These are phyloP conservation scores for Sanderia malayensis DNA, from an alignment of 30 jellyfish, hydroid and myxozoan genomes.

Conservation along the genomic window DNA sequence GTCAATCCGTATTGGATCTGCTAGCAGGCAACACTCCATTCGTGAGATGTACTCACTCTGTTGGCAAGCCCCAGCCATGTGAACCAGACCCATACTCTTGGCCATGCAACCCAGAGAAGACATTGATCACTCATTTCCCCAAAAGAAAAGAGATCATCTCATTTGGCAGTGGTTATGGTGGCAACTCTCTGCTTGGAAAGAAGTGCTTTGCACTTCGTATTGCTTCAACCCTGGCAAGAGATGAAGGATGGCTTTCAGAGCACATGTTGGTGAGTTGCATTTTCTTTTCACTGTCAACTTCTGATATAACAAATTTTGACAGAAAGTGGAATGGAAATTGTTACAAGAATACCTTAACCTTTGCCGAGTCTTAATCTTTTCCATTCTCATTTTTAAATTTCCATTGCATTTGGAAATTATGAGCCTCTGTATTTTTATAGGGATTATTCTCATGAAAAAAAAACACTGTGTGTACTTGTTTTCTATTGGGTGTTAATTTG, in stretches of 20 bases:
- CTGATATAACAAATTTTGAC: too few species aligned
- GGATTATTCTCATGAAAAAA: not conserved
- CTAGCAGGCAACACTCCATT: slow-evolving; percentile 70
- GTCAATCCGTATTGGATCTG: slow-evolving; percentile 57
- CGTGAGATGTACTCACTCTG: slow-evolving; percentile 89
- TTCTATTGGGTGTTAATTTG: too few species aligned
- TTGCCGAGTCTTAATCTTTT: too few species aligned
- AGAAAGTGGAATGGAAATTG: too few species aligned
- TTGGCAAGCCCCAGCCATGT: slow-evolving; percentile 89
- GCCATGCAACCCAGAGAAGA: slow-evolving; percentile 99
- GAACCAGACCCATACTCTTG: slow-evolving; percentile 93
- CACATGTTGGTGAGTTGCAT: slow-evolving; percentile 98
- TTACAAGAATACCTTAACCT: too few species aligned
- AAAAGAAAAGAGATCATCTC: slow-evolving; percentile 83
- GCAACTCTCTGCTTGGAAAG: slow-evolving; percentile 95
- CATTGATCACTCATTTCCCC: slow-evolving; percentile 96
- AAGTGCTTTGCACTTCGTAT: slow-evolving; percentile 97
- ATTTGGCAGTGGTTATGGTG: slow-evolving; percentile 99
- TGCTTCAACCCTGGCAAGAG: slow-evolving; percentile 94
- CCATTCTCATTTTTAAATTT: not conserved
- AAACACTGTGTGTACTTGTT: too few species aligned
- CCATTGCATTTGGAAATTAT: too few species aligned
- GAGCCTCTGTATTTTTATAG: too few species aligned
- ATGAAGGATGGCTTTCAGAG: slow-evolving; percentile 99
- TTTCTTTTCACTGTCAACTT: too few species aligned